phyloP scores from a whole-genome alignment of 2,888 invertebrate species.

The Watsonalla cultraria region DNA sequence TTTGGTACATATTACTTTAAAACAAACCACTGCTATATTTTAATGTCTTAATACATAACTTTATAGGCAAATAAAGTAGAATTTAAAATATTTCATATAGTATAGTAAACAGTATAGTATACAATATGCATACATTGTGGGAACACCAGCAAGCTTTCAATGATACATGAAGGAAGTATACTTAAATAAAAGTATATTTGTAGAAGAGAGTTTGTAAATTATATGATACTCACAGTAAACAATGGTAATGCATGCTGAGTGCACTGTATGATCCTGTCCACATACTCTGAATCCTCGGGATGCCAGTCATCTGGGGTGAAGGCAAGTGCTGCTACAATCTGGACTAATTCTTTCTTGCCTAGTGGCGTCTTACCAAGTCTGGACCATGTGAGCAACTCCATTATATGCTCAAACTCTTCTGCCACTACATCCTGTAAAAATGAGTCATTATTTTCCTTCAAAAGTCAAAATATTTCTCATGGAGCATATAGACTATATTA shows the following conservation, averaged over 20 bases:
- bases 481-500: too few relatives aligned
- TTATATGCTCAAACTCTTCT: constrained; percentile 93
- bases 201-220: too few relatives aligned
- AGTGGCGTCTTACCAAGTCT: constrained; percentile 88
- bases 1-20: too few relatives aligned
- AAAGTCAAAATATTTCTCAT: too few relatives aligned
- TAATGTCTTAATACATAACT: too few relatives aligned
- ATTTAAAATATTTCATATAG: background rate
- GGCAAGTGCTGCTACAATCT: constrained; percentile 91
- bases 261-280: constrained; percentile 90
- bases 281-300: constrained; percentile 85
- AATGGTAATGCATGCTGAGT: constrained; percentile 90
- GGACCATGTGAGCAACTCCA: constrained; percentile 90
- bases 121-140: too few relatives aligned
- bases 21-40: too few relatives aligned
- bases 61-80: background rate
- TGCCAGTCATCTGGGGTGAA: constrained; percentile 83
- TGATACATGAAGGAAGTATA: too few relatives aligned
- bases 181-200: background rate
- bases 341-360: constrained; percentile 92
- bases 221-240: constrained; percentile 86
- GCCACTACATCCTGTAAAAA: constrained; percentile 88
- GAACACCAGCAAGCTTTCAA: too few relatives aligned
- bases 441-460: too few relatives aligned
- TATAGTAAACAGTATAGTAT: too few relatives aligned